phyloP scores from a whole-genome alignment of 2,113 vertebrate species.

The Zingel zingel region DNA sequence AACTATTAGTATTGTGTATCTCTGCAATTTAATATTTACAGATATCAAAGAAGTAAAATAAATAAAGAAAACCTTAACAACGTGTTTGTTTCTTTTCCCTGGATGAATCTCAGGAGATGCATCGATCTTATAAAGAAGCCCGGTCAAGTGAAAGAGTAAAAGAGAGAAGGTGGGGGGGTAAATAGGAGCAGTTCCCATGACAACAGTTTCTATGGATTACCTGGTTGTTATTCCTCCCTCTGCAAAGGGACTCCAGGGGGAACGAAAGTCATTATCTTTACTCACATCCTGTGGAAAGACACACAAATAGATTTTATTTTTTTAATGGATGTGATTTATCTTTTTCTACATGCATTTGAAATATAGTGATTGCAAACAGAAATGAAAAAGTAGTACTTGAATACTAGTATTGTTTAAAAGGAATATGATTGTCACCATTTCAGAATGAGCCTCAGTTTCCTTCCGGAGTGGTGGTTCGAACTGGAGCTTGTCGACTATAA shows the following conservation, averaged over 20 bases:
- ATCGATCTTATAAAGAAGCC: conserved; percentile 20
- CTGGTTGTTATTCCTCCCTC: conserved; percentile 90
- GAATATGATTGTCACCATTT: conserved; percentile 86
- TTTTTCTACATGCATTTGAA: background rate
- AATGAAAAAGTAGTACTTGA: background rate
- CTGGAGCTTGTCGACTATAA: conserved; percentile 94
- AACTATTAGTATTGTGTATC: background rate
- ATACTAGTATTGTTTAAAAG: background rate
- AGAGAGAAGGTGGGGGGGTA: conserved; percentile 13
- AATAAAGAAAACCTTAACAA: background rate
- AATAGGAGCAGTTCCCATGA: conserved; percentile 62
- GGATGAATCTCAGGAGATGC: conserved; percentile 9
- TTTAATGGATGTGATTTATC: background rate
- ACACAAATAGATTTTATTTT: conserved; percentile 31
- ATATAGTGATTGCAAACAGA: background rate
- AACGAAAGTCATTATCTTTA: conserved; percentile 90
- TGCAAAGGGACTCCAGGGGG: conserved; percentile 93
- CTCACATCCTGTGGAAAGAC: conserved; percentile 87
- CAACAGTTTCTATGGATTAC: conserved; percentile 80
- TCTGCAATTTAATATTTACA: background rate
- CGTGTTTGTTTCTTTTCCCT: background rate
- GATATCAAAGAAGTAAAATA: background rate
- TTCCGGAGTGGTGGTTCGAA: conserved; percentile 94
- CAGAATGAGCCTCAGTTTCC: conserved; percentile 95
- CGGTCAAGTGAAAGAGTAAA: conserved; percentile 4